Base-by-base conservation (phyloP, 2,888 invertebrate genomes). In the Pyralis farinalis region DNA sequence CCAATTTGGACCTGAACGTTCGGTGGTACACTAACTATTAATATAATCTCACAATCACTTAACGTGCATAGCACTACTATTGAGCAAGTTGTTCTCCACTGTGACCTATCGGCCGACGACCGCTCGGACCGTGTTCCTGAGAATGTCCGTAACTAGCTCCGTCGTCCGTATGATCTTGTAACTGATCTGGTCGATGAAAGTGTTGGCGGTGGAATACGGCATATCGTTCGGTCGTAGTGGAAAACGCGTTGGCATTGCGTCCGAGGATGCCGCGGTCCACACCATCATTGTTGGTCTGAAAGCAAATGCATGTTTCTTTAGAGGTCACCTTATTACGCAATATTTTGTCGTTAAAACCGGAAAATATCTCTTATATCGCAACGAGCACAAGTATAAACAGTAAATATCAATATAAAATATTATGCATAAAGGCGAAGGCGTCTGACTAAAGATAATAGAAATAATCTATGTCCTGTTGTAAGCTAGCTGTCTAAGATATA, bases 91-190 rank as follows among this genome's bases (percentile, higher is more conserved):
- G 16, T 16, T 16, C 16, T 16, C 16, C 16, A n/a, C 20, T 10
- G 10, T 22, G 7, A 16, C 39, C 20, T 66, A 68, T 55, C 78
- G 68, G 0, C 87, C 88, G 6, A 83, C 80, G 1, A 90, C 85
- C 1, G 89, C 88, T 11, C 84, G 63, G 0, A 86, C 89, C 2
- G 89, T 88, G 54, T 88, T 88, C 47, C 63, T 83, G 7, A 90
- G 47, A 12, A 90, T 55, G 30, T 85, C 88, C 0, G 83, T 84
- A 30, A 90, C 81, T 1, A 89, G 73, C 48, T 90, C 88, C 0
- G 89, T 89, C 5, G 90, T 90, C 44, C 69, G 62, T 43, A 87
- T 87, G 49, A 90, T 89, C 60, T 89, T 89, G 66, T 76, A 77
- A 1, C 88, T 84, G 46, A 90, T 86, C 49, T 85, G 84, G 54